Base-by-base conservation (phyloP, 2,888 invertebrate species). In the Exephanes ischioxanthus region DNA sequence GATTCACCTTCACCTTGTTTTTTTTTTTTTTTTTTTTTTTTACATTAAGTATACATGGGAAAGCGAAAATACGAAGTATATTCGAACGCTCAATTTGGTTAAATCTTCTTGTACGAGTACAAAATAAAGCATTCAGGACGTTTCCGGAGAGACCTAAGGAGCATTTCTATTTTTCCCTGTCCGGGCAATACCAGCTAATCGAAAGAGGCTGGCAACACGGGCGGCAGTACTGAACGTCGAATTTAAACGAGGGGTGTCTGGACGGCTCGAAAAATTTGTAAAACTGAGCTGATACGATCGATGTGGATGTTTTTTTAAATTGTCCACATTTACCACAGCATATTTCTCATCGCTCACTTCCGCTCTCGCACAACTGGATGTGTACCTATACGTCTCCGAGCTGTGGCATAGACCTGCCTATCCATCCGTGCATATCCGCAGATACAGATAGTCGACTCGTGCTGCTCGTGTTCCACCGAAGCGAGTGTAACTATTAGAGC, bases 401-500 rank as follows among this genome's bases (percentile, higher is more conserved):
- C 76, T 66, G 48, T 66, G 68, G 79, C 82, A 77, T 84, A 87
- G 87, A 86, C 88, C 86, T 88, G 88, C 87, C 89, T 87, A 87
- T 90, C 88, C 83, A 86, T 79, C 88, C 87, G 86, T 87, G 87
- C 88, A 89, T 87, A 87, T 88, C 63, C 70, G 19, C 72, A 73
- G 80, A 73, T 85, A 83, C 80, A 83, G 83, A 89, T 88, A 91
- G 91, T 90, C 90, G 90, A 89, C 51, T 66, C 51, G 83, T 67
- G 80, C 61, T 73, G 77, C 80, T 80, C 85, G 55, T 48, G 80
- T 83, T 83, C 55, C 83, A 86, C 77, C 77, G 80, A 83, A 72
- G 83, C 83, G 83, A 83, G 77, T 80, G 92, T 91, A 92, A 93
- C 93, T 92, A 93, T 93, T 92, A 93, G 91, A 90, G 92, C 93